Percentiles rank a stretch among this genome's conserved stretches.
Conservation (phyloP, 2,888 invertebrate species). For the Drosophila robusta region DNA sequence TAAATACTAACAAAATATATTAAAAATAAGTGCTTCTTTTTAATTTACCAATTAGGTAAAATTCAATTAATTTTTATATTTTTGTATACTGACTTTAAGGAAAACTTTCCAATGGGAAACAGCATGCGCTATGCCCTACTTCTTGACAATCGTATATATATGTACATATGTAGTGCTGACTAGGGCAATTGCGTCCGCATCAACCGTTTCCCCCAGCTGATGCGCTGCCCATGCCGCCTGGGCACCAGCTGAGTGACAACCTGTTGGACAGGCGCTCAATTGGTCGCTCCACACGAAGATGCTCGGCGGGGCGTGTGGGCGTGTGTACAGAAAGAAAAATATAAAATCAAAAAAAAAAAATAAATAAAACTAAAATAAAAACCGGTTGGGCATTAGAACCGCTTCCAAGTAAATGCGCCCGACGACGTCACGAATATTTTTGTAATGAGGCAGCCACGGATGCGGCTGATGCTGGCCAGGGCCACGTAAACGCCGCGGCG, state of each 20-base stretch:
- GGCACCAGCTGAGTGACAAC: constrained; percentile 62
- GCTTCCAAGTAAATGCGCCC: constrained; percentile 19
- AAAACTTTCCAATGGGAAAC: neutral
- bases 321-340: neutral
- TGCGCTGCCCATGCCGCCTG: constrained; percentile 14
- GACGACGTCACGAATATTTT: constrained; percentile 41
- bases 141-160: neutral
- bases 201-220: constrained; percentile 16
- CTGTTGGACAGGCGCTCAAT: constrained; percentile 62
- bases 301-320: constrained; percentile 4
- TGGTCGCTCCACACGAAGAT: constrained; percentile 23
- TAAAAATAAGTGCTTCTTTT: too few species aligned
- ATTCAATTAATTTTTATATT: too few species aligned
- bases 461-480: constrained; percentile 4
- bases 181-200: constrained; percentile 23
- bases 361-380: constrained; percentile 3
- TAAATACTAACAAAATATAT: too few species aligned
- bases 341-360: neutral
- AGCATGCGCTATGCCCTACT: neutral
- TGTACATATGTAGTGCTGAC: neutral
- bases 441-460: constrained; percentile 32
- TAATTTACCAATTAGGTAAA: too few species aligned
- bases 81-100: too few species aligned
- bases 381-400: constrained; percentile 53
- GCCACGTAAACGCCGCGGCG: too few species aligned